Evolutionary conservation across 2,888 invertebrate species (phyloP), one percentile per base, ranked within the genome.

Genomic region (Cantharis rustica): DNA sequence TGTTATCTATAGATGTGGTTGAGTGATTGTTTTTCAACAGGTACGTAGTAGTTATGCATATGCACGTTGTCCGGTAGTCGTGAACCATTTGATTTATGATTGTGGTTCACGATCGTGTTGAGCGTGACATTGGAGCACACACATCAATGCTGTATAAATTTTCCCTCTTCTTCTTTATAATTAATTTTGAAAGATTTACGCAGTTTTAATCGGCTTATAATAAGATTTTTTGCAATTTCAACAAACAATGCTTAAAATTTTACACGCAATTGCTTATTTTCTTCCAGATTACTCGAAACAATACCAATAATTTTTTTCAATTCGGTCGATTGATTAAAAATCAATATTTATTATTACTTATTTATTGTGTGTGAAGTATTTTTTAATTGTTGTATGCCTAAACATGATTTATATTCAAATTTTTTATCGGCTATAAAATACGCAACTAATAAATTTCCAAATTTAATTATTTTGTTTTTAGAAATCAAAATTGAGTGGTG

Each of bases 51-150:
- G 63, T 68, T 74, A 74, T 70, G 69, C 64, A 74, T 47, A 70
- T 74, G 74, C 74, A 74, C 17, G 11, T 27, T 62, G 68, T 68
- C 71, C 71, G 61, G 75, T 75, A 66, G 75, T 75, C 72, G 75
- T 69, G 72, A 68, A 47, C 69, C 64, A 47, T 71, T 75, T 75
- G 75, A 75, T 75, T 75, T 75, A 75, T 72, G 31, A 63, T 27
- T 47, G 68, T 61, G 61, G 68, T 66, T 62, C 70, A 69, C 63
- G 69, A 72, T 75, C 75, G 75, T 72, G 75, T 72, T 17, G 47
- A 62, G 68, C 72, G 69, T 72, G 75, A 63, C 75, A 69, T 71
- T 68, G 26, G 72, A 75, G 61, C 68, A 69, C 72, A 75, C 69
- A 75, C 69, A 74, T 69, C 74, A 66, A 27, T 61, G 31, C 23